Evolutionary conservation across 2,113 vertebrate species (phyloP).

Genomic region (Elephantulus edwardii): DNA sequence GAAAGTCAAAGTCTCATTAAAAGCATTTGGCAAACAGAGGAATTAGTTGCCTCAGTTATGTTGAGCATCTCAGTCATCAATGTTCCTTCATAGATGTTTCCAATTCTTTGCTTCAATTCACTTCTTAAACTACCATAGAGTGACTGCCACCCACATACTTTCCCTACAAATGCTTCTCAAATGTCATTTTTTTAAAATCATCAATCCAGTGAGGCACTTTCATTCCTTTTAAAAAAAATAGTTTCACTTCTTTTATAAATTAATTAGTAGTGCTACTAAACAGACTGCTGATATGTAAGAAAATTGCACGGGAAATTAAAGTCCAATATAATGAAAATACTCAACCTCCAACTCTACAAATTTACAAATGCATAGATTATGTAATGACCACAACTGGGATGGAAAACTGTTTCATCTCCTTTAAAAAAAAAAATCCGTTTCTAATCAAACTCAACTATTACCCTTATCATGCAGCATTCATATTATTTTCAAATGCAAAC

Average conservation of each 20-base stretch:
- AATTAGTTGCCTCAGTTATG: no score
- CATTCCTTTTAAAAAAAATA: no score
- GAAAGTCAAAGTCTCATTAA: no score
- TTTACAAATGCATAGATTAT: background rate
- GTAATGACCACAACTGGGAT: background rate
- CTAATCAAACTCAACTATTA: background rate
- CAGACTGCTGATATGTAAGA: background rate
- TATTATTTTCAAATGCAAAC: background rate
- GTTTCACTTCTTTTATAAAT: constrained; percentile 6
- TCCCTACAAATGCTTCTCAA: no score
- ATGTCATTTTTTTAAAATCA: no score
- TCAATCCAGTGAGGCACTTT: no score
- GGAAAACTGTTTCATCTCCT: background rate
- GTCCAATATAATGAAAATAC: background rate
- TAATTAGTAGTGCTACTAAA: background rate
- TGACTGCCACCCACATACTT: no score
- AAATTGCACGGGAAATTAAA: background rate
- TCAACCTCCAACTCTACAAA: background rate
- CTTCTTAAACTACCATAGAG: no score
- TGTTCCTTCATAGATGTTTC: no score
- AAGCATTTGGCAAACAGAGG: no score
- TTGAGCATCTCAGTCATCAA: no score
- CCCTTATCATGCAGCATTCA: background rate
- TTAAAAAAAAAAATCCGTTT: background rate
- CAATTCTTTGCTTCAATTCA: no score